A percentile compares a stretch with the other conserved stretches of the same genome.
These are phyloP conservation scores for Paramormyrops kingsleyae DNA, from an alignment of 2,113 vertebrate species.

Conservation along the genomic window DNA sequence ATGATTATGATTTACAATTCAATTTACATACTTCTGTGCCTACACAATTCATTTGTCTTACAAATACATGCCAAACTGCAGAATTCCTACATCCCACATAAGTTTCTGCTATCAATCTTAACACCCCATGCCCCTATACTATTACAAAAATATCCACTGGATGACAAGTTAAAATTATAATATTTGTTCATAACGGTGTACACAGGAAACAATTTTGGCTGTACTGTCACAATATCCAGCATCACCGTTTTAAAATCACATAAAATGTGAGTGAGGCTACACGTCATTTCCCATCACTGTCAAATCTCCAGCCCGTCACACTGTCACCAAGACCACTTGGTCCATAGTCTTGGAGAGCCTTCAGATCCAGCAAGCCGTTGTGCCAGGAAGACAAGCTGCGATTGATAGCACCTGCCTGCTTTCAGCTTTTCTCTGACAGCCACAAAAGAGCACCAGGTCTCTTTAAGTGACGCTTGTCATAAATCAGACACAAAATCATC, in stretches of 20 bases:
- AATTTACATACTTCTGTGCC: neutral
- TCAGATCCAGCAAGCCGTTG: conserved; percentile 60
- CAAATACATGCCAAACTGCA: neutral
- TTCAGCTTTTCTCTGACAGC: conserved; percentile 68
- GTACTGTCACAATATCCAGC: neutral
- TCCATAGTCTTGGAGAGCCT: conserved; percentile 51
- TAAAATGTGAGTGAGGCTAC: conserved; percentile 46
- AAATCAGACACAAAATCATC: conserved; percentile 83
- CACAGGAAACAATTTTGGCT: neutral
- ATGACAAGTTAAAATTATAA: neutral
- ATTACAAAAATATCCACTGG: neutral
- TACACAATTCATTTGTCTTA: neutral
- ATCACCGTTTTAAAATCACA: conserved; percentile 40
- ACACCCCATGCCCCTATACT: neutral
- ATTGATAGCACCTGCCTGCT: conserved; percentile 80
- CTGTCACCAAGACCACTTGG: conserved; percentile 49
- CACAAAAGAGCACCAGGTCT: conserved; percentile 71
- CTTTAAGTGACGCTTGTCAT: conserved; percentile 75
- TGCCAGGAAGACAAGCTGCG: conserved; percentile 51
- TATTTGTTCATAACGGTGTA: neutral
- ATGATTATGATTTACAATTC: neutral
- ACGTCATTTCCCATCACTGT: conserved; percentile 69
- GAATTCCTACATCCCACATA: neutral
- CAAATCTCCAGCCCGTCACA: conserved; percentile 44
- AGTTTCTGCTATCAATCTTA: neutral